Evolutionary conservation across 2,797 vertebrate species (phyloP), one percentile per base, ranked within the genome.

Genomic region (Trachurus trachurus): DNA sequence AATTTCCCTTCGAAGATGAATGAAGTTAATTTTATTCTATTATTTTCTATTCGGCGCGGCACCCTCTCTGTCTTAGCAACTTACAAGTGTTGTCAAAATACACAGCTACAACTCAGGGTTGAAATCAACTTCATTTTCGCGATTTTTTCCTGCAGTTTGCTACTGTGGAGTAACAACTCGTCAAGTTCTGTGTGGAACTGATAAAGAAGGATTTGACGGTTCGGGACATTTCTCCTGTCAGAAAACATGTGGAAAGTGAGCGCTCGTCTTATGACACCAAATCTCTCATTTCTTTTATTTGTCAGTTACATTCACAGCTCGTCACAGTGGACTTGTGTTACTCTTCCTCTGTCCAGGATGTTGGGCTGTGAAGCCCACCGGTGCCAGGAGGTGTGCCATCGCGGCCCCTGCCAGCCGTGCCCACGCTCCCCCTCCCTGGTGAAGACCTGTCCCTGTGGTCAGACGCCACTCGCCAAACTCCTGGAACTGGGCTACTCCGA

Each of bases 241-340:
- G 76, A 97, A 97, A 78, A 90, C 86, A 60, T 99, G 98, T 93
- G 96, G 94, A 83, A 97, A 96, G 98, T 99, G 96, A 96, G 97
- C 6, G 3, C 31, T 34, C 31, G 6, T 87, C 65, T 64, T 0
- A 53, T 19, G 21, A 0, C 3, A 7, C 5, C 16, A 16, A 62
- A 59, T 7, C 11, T 60, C 9, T 57, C 26, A 26, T 26, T 1
- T 45, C 4, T 60, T 34, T 21, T n/a, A 26, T 11, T 3, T 0
- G 9, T 31, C 12, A 5, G 3, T 19, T 71, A 37, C 10, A 26
- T 16, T 39, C 1, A 1, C 39, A 21, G 15, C 12, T 0, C 26
- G 0, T 47, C 40, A 0, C 59, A 16, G 0, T 22, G 9, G n/a
- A 1, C 6, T 78, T 39, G 5, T 26, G 3, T 39, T 6, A 2